A percentile compares a stretch with the other conserved stretches of the same genome.
These are phyloP conservation scores for Stegastes partitus DNA, from an alignment of 2,113 vertebrate genomes.

Conservation along the genomic window DNA sequence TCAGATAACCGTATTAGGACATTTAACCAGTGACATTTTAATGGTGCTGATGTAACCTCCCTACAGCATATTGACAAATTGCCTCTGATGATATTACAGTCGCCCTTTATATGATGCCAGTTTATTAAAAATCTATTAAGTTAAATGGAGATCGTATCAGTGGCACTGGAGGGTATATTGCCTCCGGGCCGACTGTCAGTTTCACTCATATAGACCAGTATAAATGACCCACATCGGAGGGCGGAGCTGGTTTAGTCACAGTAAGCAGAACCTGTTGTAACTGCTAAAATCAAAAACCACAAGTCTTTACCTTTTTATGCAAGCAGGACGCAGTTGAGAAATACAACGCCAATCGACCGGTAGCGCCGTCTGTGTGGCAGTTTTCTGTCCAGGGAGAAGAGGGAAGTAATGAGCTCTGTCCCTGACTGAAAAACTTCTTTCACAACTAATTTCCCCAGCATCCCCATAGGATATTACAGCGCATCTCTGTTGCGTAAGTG, in stretches of 20 bases:
- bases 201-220: background rate
- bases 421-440: constrained; percentile 12
- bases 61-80: constrained; percentile 36
- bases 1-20: constrained; percentile 38
- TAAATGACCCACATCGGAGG: background rate
- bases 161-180: background rate
- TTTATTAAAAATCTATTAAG: constrained; percentile 36
- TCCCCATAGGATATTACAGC: background rate
- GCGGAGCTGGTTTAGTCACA: constrained; percentile 7
- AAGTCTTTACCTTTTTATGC: constrained; percentile 1
- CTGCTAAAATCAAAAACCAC: background rate
- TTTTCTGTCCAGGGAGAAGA: constrained; percentile 20
- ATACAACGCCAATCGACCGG: background rate
- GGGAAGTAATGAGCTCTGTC: constrained; percentile 42
- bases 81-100: constrained; percentile 34
- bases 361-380: background rate
- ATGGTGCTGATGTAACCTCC: constrained; percentile 46
- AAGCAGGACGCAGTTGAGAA: constrained; percentile 24
- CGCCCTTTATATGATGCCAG: constrained; percentile 11
- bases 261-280: constrained; percentile 14
- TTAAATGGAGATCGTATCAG: constrained; percentile 34
- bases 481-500: background rate
- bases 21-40: constrained; percentile 37
- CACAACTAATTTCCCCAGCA: constrained; percentile 9
- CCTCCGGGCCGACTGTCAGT: constrained; percentile 7